phyloP scores from a whole-genome alignment of 2,113 vertebrate genomes.

The Lichenostomus cassidix region DNA sequence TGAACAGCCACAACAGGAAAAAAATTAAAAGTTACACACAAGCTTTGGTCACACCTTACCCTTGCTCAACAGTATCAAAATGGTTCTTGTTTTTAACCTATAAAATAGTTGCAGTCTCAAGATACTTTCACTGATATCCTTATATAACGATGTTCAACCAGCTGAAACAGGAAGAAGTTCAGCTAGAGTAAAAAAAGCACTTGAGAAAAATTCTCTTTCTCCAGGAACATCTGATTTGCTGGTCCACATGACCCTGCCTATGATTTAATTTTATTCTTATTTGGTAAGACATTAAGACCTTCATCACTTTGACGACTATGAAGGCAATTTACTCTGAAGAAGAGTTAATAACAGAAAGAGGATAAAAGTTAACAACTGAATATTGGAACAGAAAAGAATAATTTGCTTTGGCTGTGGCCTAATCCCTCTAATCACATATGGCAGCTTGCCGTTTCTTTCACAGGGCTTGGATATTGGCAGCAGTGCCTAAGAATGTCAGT shows the following conservation, averaged over 20 bases:
- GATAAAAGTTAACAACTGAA: slow-evolving; percentile 6
- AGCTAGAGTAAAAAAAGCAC: background rate
- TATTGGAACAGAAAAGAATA: background rate
- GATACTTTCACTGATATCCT: background rate
- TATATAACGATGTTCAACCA: background rate
- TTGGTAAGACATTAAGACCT: background rate
- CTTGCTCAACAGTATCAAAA: background rate
- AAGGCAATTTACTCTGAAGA: background rate
- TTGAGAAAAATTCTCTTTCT: background rate
- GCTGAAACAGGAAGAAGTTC: background rate
- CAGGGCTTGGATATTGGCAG: background rate
- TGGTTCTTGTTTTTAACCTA: background rate
- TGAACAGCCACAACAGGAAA: background rate
- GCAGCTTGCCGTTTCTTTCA: background rate
- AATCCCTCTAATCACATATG: background rate
- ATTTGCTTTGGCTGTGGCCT: background rate
- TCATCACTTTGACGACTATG: background rate
- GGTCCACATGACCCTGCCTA: background rate
- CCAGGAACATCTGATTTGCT: background rate
- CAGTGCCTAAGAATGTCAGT: background rate
- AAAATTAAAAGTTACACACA: background rate
- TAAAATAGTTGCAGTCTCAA: background rate
- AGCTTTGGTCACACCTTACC: background rate
- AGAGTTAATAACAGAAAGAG: background rate
- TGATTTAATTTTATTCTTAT: background rate